A percentile compares a stretch with the other conserved stretches of the same genome.
Evolutionary conservation across 2,888 invertebrate genomes (phyloP).

Genomic region (Drymonia ruficornis): DNA sequence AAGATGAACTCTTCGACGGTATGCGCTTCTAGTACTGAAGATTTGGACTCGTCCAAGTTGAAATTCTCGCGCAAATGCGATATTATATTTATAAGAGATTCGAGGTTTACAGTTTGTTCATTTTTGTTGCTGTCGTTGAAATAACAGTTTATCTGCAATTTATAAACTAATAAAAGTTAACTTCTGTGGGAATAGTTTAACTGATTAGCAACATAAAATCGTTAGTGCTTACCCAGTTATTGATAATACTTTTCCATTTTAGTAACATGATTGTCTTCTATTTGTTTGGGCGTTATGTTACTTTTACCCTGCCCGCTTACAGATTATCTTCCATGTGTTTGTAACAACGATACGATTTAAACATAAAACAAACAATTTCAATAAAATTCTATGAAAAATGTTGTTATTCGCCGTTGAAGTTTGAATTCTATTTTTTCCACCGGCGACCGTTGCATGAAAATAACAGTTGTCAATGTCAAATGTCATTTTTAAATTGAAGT

Average conservation of each 20-base stretch:
- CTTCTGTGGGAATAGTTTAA: background rate
- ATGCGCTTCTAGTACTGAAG: constrained; percentile 66
- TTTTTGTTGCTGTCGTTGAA: constrained; percentile 53
- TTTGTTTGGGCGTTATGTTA: constrained; percentile 20
- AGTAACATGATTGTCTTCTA: constrained; percentile 58
- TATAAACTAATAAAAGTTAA: background rate
- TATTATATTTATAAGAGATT: constrained; percentile 65
- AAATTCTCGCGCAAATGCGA: constrained; percentile 69
- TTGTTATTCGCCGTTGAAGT: constrained; percentile 69
- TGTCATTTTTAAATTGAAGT: background rate
- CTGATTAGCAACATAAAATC: background rate
- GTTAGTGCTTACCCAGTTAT: constrained; percentile 71
- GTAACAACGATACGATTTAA: constrained; percentile 40
- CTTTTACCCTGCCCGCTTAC: constrained; percentile 11
- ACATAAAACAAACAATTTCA: constrained; percentile 55
- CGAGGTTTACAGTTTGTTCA: constrained; percentile 51
- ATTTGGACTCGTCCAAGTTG: constrained; percentile 72
- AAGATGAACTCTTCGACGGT: constrained; percentile 68
- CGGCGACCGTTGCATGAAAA: constrained; percentile 30
- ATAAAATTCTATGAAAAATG: constrained; percentile 35
- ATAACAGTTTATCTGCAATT: constrained; percentile 78
- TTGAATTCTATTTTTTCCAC: constrained; percentile 60
- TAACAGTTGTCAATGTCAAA: constrained; percentile 13
- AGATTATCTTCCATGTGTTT: constrained; percentile 19
- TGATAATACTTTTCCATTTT: constrained; percentile 75